Evolutionary conservation across 1,140 invertebrate species (phyloP).

Genomic region (Latrodectus geometricus): DNA sequence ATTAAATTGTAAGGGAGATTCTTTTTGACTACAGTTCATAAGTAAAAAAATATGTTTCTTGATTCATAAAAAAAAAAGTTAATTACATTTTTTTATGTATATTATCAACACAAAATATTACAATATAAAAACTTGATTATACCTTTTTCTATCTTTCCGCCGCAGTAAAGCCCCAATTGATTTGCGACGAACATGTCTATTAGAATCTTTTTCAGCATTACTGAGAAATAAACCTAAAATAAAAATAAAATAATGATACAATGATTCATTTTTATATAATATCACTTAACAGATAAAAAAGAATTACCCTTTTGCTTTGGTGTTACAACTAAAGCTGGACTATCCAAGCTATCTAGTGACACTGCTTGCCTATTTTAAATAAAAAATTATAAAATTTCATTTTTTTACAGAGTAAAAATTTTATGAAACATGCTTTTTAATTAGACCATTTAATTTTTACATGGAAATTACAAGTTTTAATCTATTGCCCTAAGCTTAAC

Average conservation of each 20-base stretch:
- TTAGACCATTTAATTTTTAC: too few relatives aligned
- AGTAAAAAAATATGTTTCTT: too few relatives aligned
- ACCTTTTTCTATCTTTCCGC: conserved; percentile 39
- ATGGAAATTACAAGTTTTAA: too few relatives aligned
- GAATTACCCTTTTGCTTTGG: neutral
- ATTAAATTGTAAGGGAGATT: too few relatives aligned
- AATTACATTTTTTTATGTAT: too few relatives aligned
- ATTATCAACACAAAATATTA: too few relatives aligned
- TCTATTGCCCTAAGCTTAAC: too few relatives aligned
- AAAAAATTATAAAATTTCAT: neutral
- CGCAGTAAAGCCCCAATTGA: conserved; percentile 44
- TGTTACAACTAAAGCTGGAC: neutral
- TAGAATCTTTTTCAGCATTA: conserved; percentile 19
- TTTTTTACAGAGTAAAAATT: neutral
- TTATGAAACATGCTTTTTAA: too few relatives aligned
- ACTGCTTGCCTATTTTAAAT: neutral
- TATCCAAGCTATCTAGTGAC: neutral
- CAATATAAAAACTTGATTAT: neutral
- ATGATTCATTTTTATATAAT: neutral
- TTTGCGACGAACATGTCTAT: conserved; percentile 16
- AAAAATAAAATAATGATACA: neutral
- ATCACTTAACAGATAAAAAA: neutral
- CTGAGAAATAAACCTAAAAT: conserved; percentile 2
- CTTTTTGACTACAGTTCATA: too few relatives aligned
- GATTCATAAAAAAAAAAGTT: too few relatives aligned